Base-by-base conservation (phyloP, 30 jellyfish, hydroid and myxozoan species). In the Pseudorhiza aurosa region DNA sequence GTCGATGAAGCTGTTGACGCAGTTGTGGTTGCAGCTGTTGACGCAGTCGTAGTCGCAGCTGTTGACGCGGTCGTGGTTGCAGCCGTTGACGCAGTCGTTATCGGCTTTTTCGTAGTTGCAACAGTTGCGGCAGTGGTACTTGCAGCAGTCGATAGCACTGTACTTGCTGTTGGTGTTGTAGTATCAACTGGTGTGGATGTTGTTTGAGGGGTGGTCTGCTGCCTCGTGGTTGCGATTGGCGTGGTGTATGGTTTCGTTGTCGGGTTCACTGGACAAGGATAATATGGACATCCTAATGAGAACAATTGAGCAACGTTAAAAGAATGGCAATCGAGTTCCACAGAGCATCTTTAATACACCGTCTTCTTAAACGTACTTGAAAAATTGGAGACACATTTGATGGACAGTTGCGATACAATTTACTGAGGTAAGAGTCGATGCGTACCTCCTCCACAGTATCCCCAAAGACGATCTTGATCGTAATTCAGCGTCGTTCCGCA, bases 381-480 rank as follows among this genome's bases (percentile, higher is more conserved):
- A n/a, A n/a, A n/a, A n/a, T n/a, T n/a, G n/a, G n/a, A n/a, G 17
- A 42, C 56, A 42, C 9, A 42, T 42, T 42, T 42, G 56, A 42
- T 8, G 9, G 56, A 42, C 9, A 9, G 17, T 9, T 8, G 9
- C 9, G 9, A 9, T 8, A 42, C 56, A 9, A 42, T 8, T 9
- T 9, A 9, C 9, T 42, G 9, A 42, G 17, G 17, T 42, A 17
- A 42, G 17, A 42, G 14, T 42, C 9, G 14, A 42, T 8, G 17
- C 56, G 17, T 42, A 42, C 17, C 56, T 42, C 89, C 71, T 45
- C 95, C 94, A 53, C 99, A 93, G 55, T 56, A 47, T 36, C 99
- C 99, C 99, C 99, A 93, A 25, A 32, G 93, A 21, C 87, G 55
- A 58, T 93, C 97, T 65, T 87, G 82, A 46, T 93, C 99, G 53